Evolutionary conservation across 2,113 vertebrate genomes (phyloP), one percentile per base, ranked within the genome.

Genomic region (Orientallactaga bullata): DNA sequence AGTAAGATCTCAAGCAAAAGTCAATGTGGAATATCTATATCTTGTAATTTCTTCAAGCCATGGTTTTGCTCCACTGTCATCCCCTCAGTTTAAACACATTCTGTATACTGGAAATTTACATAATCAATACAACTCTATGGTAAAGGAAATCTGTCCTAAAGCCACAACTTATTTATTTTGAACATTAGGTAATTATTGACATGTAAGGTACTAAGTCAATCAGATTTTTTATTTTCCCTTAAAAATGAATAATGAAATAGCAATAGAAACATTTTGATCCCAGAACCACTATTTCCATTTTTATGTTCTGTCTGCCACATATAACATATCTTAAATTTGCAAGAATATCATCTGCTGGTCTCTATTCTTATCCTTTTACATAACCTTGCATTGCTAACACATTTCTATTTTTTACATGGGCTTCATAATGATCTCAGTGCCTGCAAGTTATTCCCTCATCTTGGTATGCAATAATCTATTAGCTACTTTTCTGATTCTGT

Each of bases 251-350:
- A 86, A 32, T 81, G n/a, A 42, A 90, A 58, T 2, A 16, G 26
- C n/a, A 81, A 63, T 63, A 35, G 55, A 91, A 91, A 89, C 65
- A 65, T 63, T 81, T 94, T 94, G 89, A 81, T 39, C 47, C 28
- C 63, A 78, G 55, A 35, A 51, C 11, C 66, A n/a, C 35, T 73
- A 63, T 74, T 93, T 84, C 26, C 78, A 30, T 77, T 88, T 90
- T 81, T 35, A 32, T 69, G 47, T 81, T 88, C 84, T 82, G 30
- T 93, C 39, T 87, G 58, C 21, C 32, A 78, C 63, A 72, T 78
- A 76, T 12, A 55, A 30, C 3, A 0, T 78, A 91, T 85, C 60
- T 28, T 79, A 93, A 83, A 80, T 47, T 79, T 73, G 5, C 30
- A 51, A 60, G 30, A 42, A 69, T 88, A 61, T 60, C 20, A 17